Conservation (phyloP, 23 tunicate species). For the Trididemnum nubilum region DNA sequence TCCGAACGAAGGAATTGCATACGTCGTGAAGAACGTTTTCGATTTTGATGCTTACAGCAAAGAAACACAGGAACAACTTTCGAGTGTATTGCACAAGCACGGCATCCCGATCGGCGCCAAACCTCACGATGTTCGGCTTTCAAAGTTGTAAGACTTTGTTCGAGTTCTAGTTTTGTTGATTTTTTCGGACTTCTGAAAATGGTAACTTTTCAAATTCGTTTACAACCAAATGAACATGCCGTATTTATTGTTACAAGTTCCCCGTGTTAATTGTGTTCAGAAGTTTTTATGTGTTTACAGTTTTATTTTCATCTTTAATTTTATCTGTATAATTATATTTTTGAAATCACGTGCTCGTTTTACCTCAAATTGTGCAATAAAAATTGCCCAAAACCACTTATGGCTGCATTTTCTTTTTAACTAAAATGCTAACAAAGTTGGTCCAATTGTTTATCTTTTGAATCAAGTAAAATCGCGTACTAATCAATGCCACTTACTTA, state of each 20-base stretch:
- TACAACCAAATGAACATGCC: neutral
- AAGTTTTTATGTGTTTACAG: too few species aligned
- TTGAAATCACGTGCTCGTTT: neutral
- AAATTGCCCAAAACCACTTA: neutral
- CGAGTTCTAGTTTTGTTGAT: too few species aligned
- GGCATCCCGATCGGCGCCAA: constrained; percentile 96
- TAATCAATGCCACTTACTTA: too few species aligned
- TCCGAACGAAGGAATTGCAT: constrained; percentile 87
- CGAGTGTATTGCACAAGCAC: constrained; percentile 87
- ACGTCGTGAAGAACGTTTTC: constrained; percentile 86
- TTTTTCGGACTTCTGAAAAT: too few species aligned
- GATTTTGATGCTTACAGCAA: constrained; percentile 94
- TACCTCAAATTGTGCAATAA: neutral
- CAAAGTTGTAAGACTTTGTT: constrained; percentile 88
- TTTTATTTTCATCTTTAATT: too few species aligned
- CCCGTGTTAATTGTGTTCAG: too few species aligned
- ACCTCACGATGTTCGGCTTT: constrained; percentile 77
- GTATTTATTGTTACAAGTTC: too few species aligned
- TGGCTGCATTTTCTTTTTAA: too few species aligned
- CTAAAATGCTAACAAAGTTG: too few species aligned
- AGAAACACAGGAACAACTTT: constrained; percentile 74
- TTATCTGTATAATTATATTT: too few species aligned
- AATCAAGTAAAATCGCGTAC: too few species aligned
- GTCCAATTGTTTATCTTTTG: too few species aligned
- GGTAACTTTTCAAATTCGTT: neutral